phyloP scores from a whole-genome alignment of 1,140 invertebrate genomes.

The Drosophila pachea region DNA sequence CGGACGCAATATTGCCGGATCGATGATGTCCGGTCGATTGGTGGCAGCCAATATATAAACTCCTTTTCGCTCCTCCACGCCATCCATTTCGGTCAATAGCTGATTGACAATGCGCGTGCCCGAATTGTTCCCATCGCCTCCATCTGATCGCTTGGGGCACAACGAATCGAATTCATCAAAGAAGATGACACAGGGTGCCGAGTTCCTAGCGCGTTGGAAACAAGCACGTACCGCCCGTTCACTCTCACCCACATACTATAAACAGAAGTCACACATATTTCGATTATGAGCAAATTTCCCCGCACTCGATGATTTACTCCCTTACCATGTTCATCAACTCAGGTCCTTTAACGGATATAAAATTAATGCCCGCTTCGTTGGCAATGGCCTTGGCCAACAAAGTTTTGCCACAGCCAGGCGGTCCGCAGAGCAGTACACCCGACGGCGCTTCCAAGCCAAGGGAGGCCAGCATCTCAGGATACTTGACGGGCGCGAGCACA shows the following conservation, averaged over 20 bases:
- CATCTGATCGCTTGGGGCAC: constrained; percentile 92
- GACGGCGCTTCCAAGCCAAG: constrained; percentile 90
- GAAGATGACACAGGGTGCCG: constrained; percentile 98
- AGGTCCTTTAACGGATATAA: constrained; percentile 98
- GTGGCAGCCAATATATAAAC: constrained; percentile 98
- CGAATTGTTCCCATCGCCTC: constrained; percentile 85
- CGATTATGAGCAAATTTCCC: neutral
- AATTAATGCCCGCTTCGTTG: constrained; percentile 97
- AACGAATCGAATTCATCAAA: constrained; percentile 99
- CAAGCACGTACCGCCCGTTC: constrained; percentile 96
- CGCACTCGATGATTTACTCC: neutral
- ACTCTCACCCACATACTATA: constrained; percentile 98
- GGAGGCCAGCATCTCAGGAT: constrained; percentile 87
- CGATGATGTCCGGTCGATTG: constrained; percentile 98
- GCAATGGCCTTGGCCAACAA: constrained; percentile 95
- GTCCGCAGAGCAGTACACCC: constrained; percentile 94
- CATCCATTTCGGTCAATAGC: constrained; percentile 99
- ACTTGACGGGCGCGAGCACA: constrained; percentile 94
- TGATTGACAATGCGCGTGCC: constrained; percentile 96
- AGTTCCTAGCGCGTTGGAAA: constrained; percentile 96
- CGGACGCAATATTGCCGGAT: constrained; percentile 96
- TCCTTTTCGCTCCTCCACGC: constrained; percentile 91
- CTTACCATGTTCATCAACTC: constrained; percentile 96
- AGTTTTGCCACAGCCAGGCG: constrained; percentile 96
- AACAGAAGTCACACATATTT: neutral